Evolutionary conservation across 2,888 invertebrate species (phyloP).

Genomic region (Amblyteles armatorius): DNA sequence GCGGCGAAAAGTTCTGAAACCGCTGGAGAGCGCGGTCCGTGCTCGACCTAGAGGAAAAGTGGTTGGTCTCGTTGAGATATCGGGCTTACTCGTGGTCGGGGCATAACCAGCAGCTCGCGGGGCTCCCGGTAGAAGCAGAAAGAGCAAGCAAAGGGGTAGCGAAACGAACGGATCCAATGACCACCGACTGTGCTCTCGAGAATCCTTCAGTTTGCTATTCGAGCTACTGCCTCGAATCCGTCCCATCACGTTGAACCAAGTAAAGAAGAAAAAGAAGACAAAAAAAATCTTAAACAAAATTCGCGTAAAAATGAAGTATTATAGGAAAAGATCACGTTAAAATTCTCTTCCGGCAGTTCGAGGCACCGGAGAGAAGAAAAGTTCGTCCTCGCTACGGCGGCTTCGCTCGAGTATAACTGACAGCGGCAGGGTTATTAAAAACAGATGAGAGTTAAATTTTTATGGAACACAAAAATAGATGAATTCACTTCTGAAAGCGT

Average conservation of each 20-base stretch:
- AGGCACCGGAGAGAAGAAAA: constrained; percentile 11
- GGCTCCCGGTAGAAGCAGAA: constrained; percentile 45
- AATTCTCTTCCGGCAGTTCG: constrained; percentile 18
- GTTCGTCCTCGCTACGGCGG: not conserved
- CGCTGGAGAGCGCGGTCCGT: constrained; percentile 23
- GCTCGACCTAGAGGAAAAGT: constrained; percentile 62
- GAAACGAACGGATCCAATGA: constrained; percentile 57
- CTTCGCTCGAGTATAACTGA: constrained; percentile 22
- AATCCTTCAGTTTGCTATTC: constrained; percentile 41
- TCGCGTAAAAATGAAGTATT: constrained; percentile 28
- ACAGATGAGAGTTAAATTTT: constrained; percentile 27
- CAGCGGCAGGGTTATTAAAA: constrained; percentile 21
- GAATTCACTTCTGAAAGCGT: not conserved
- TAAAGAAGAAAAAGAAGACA: not conserved
- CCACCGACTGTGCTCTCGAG: constrained; percentile 41
- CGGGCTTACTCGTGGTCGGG: constrained; percentile 61
- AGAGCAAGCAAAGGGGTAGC: constrained; percentile 59
- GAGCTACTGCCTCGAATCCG: constrained; percentile 16
- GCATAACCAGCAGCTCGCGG: constrained; percentile 28
- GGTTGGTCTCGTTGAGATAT: constrained; percentile 62
- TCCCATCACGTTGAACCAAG: constrained; percentile 9
- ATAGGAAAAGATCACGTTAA: constrained; percentile 36
- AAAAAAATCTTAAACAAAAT: not conserved
- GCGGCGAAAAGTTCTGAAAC: constrained; percentile 31
- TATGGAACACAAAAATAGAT: not conserved